Base-by-base conservation (phyloP, 2,888 invertebrate species). In the Octodonta nipae region DNA sequence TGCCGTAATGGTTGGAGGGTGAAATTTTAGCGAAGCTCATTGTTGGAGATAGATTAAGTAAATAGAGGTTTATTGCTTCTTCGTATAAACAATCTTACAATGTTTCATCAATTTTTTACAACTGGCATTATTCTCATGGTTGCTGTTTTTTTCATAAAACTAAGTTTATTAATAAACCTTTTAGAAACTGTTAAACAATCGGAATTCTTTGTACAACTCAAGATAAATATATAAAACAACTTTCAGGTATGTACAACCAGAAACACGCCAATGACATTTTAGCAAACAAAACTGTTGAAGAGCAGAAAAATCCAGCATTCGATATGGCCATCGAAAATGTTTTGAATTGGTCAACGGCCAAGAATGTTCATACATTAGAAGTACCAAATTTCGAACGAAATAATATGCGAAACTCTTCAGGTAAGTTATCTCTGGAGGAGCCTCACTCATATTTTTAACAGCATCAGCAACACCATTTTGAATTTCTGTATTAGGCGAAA, bases 261-360 rank as follows among this genome's bases (percentile, higher is more conserved):
- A 45, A 38, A 15, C 36, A 34, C 3, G 30, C 41, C 27, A 13
- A 27, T 10, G 30, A 34, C 24, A 38, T 34, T 17, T 30, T 24
- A 5, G 16, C 22, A 6, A 26, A 15, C 6, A 32, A 37, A 28
- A 17, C 25, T 14, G 25, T 34, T 2, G 10, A 13, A 25, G 40
- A 36, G n/a, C 25, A 17, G 25, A 32, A 28, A 35, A 30, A 30
- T 6, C 29, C 24, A 24, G 17, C 35, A 4, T 31, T 42, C 12
- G 54, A 58, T 36, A 33, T 41, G 15, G 43, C 45, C 2, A 51
- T 61, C 44, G 55, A 61, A 28, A 61, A 63, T 35, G 61, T 61
- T 1, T 36, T 61, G 12, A 58, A 43, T 33, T 63, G 63, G 63
- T 60, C 60, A 5, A 26, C 55, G 28, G 63, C 58, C 1, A 62